Conservation (phyloP, 1,140 invertebrate species). For the Battus philenor region DNA sequence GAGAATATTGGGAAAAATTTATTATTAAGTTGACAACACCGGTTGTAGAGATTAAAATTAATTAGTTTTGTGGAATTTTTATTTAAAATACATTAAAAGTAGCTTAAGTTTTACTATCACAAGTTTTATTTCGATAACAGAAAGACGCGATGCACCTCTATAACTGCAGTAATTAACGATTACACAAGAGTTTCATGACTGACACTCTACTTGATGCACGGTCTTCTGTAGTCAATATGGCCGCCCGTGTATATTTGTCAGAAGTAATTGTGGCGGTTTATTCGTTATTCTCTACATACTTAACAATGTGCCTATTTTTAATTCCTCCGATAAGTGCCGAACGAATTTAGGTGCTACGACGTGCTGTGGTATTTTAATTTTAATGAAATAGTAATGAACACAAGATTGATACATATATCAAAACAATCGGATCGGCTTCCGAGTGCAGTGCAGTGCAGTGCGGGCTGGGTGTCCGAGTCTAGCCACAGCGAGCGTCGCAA, state of each 20-base stretch:
- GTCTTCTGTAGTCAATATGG: constrained; percentile 11
- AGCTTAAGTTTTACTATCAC: neutral
- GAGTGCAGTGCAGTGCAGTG: constrained; percentile 20
- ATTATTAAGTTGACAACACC: neutral
- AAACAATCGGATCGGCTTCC: constrained; percentile 21
- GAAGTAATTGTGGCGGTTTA: constrained; percentile 13
- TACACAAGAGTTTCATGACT: constrained; percentile 2
- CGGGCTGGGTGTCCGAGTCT: constrained; percentile 20
- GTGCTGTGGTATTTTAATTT: neutral
- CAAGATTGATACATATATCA: constrained; percentile 7
- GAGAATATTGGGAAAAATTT: no score
- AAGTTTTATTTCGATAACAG: constrained; percentile 1
- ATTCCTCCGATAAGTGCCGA: constrained; percentile 11
- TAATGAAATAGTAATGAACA: neutral
- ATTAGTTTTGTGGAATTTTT: neutral
- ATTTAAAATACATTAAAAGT: constrained; percentile 4
- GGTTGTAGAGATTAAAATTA: neutral
- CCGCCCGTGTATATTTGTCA: constrained; percentile 12
- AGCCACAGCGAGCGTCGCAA: no score
- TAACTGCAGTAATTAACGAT: neutral
- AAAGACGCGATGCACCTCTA: neutral
- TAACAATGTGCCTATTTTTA: constrained; percentile 3
- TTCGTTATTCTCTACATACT: neutral
- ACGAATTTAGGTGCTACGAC: constrained; percentile 8
- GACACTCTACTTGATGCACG: neutral